These are phyloP conservation scores for Macrosteles quadrilineatus DNA, from an alignment of 1,140 invertebrate species.

Conservation along the genomic window DNA sequence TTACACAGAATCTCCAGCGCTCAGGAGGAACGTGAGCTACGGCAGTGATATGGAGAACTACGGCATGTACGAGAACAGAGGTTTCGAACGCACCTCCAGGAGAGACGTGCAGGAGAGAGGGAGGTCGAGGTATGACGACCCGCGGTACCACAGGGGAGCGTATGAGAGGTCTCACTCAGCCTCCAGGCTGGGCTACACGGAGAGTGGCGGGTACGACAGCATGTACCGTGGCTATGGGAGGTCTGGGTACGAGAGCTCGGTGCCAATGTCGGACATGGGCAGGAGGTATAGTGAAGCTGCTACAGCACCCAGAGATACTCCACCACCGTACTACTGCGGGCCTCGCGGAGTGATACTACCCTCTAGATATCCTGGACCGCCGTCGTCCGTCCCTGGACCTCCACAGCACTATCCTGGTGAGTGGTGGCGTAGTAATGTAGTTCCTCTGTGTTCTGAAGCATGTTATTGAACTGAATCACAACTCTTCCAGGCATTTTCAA, in stretches of 20 bases:
- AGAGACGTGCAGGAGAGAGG: constrained; percentile 7
- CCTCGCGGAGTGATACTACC: not conserved
- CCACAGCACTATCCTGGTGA: constrained; percentile 16
- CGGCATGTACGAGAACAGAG: not conserved
- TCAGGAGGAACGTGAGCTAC: constrained; percentile 15
- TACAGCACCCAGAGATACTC: not conserved
- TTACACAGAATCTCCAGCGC: not conserved
- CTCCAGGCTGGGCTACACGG: constrained; percentile 1
- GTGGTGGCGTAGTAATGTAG: not conserved
- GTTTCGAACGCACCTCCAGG: not conserved
- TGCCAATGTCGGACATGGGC: not conserved
- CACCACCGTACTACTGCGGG: not conserved
- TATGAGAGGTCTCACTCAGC: constrained; percentile 15
- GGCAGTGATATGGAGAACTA: constrained; percentile 17
- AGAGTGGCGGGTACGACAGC: not conserved
- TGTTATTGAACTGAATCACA: too few species aligned
- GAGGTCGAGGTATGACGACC: not conserved
- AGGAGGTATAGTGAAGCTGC: constrained; percentile 8
- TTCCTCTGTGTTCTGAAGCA: too few species aligned
- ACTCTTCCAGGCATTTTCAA: too few species aligned
- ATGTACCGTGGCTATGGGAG: not conserved
- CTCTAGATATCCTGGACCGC: not conserved
- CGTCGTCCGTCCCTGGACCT: too few species aligned
- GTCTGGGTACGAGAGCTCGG: not conserved
- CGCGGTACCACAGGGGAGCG: not conserved